Conservation (phyloP, 2,113 vertebrate genomes). For the Anthoscopus minutus region DNA sequence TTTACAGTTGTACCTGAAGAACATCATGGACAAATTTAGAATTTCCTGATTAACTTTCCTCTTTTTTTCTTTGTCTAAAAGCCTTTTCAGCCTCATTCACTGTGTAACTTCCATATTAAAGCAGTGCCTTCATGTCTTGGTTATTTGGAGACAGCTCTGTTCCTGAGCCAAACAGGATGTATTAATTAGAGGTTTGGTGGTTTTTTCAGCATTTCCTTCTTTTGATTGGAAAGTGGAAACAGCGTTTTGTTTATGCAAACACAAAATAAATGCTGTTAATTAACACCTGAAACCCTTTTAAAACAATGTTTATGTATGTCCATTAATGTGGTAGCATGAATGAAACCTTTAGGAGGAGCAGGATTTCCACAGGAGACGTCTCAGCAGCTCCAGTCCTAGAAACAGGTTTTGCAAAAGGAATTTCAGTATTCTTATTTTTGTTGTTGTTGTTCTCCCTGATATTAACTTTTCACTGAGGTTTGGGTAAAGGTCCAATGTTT, state of each 20-base stretch:
- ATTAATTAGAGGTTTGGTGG: background rate
- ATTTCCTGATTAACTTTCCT: background rate
- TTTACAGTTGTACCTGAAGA: background rate
- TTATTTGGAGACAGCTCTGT: background rate
- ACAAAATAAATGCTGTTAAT: background rate
- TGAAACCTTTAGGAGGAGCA: background rate
- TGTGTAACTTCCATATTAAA: background rate
- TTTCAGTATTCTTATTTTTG: background rate
- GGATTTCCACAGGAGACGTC: background rate
- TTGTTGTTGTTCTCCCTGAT: background rate
- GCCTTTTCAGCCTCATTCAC: background rate
- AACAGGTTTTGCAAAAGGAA: background rate
- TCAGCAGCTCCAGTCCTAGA: background rate
- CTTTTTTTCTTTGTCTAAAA: background rate
- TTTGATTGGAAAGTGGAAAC: background rate
- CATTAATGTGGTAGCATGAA: background rate
- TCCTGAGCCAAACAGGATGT: background rate
- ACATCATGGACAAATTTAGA: background rate
- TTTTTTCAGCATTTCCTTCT: background rate
- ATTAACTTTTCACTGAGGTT: background rate
- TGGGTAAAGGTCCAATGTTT: background rate
- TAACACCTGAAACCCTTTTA: background rate
- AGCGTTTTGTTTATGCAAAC: background rate
- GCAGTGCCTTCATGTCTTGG: background rate
- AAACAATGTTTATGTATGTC: background rate